phyloP scores from a whole-genome alignment of 2,888 invertebrate genomes.

The Epirrhoe alternata region DNA sequence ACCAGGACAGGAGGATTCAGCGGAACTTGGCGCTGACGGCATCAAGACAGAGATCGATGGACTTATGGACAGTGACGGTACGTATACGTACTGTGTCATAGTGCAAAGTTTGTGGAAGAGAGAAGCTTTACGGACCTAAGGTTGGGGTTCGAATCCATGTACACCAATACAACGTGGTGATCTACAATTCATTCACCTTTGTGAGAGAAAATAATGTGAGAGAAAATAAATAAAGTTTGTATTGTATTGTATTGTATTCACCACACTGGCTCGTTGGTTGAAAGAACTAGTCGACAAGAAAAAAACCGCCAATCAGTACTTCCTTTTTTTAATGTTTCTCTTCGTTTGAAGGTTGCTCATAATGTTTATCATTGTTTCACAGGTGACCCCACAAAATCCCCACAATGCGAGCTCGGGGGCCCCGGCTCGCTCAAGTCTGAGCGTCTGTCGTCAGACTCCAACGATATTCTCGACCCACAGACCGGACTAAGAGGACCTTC shows the following conservation, averaged over 20 bases:
- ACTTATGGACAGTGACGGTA: conserved; percentile 82
- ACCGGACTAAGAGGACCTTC: conserved; percentile 78
- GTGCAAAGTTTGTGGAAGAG: too few species aligned
- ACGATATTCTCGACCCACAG: conserved; percentile 81
- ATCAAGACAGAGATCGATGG: conserved; percentile 84
- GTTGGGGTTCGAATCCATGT: too few species aligned
- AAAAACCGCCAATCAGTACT: too few species aligned
- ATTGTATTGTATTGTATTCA: too few species aligned
- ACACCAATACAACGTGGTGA: too few species aligned
- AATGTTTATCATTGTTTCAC: conserved; percentile 21
- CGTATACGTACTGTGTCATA: background rate
- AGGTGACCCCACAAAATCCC: conserved; percentile 84
- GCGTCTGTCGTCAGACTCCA: conserved; percentile 81
- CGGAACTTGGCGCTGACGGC: conserved; percentile 78
- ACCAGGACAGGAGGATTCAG: conserved; percentile 72
- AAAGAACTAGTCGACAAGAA: too few species aligned
- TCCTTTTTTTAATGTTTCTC: background rate
- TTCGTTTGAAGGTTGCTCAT: too few species aligned
- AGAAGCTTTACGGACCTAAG: too few species aligned
- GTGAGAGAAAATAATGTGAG: too few species aligned
- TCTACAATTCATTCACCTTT: too few species aligned
- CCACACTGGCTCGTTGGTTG: too few species aligned
- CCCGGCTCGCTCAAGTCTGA: conserved; percentile 82
- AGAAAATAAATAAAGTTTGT: too few species aligned
- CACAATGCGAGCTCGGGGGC: conserved; percentile 79